Evolutionary conservation across 1,140 invertebrate species (phyloP), one percentile per base, ranked within the genome.

Genomic region (Formica selysi): DNA sequence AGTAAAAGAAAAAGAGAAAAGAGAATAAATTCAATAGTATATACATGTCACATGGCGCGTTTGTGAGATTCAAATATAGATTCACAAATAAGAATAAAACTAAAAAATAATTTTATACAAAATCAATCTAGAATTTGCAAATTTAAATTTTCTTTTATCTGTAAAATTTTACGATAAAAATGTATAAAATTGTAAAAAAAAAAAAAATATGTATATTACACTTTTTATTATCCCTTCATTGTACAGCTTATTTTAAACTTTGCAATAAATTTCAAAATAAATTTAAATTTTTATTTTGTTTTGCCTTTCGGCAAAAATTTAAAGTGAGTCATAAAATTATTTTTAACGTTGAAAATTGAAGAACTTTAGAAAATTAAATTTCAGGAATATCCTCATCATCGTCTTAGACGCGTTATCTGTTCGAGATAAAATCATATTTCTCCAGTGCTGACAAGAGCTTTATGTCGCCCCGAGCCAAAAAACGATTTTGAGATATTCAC

Each of bases 21-120:
- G 87, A 65, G 41, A 70, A 88, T 44, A 38, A 78, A 85, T 76
- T 51, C 32, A 32, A 44, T 85, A 10, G 65, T 67, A 89, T 11
- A 38, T 64, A 74, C 84, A 64, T 38, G 76, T 51, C 67, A 68
- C 57, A 74, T 62, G 73, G 22, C 32, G 68, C 48, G 16, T 22
- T 44, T 32, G 10, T 3, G 48, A 78, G 48, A 51, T 2, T 38
- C n/a, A 54, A 71, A 41, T 22, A 22, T n/a, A 44, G 10, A 11
- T 16, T n/a, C 29, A 16, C 29, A n/a, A 36, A 13, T 38, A 57
- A 26, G 8, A 67, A 81, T n/a, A 13, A 36, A 32, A 57, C 1
- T 26, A 11, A 73, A 0, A 57, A 36, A 22, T 67, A 36, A 67
- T 38, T 54, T 6, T 8, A 26, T 0, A 5, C 2, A 32, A 5